phyloP scores from a whole-genome alignment of 2,797 vertebrate species.

The Myioborus melanocephalus region DNA sequence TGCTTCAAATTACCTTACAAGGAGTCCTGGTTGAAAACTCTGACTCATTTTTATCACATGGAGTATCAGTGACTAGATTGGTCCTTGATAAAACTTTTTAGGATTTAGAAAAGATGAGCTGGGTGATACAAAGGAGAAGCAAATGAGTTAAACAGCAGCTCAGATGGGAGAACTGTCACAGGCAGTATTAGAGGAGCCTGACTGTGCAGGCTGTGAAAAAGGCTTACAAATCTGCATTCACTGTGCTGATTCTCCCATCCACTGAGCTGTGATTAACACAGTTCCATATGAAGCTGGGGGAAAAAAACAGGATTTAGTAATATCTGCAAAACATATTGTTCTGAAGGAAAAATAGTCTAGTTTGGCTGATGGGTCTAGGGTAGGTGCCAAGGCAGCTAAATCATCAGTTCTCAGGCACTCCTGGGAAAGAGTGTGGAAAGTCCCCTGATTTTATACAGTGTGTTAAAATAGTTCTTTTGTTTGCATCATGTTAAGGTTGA shows the following conservation, averaged over 20 bases:
- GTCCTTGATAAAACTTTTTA: neutral
- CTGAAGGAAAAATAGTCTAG: conserved; percentile 18
- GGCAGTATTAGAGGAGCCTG: neutral
- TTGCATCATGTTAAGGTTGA: conserved; percentile 22
- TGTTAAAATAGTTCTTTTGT: conserved; percentile 52
- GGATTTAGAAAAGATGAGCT: neutral
- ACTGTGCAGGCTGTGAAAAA: neutral
- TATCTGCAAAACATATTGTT: conserved; percentile 60
- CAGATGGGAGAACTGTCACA: neutral
- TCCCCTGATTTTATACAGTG: neutral
- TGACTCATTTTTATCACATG: neutral
- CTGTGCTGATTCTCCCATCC: neutral
- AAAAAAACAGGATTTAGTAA: conserved; percentile 12
- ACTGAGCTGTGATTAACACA: conserved; percentile 8
- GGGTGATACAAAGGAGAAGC: neutral
- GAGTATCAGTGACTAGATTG: neutral
- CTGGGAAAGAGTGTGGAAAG: conserved; percentile 34
- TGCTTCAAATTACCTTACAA: neutral
- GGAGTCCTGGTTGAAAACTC: neutral
- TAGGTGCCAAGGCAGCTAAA: conserved; percentile 42
- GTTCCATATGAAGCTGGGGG: neutral
- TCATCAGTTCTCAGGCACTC: neutral
- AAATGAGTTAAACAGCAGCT: neutral
- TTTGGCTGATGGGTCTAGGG: conserved; percentile 10
- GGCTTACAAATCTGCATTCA: neutral